Evolutionary conservation across 2,888 invertebrate species (phyloP), one percentile per base, ranked within the genome.

Genomic region (Hedychridium roseum): DNA sequence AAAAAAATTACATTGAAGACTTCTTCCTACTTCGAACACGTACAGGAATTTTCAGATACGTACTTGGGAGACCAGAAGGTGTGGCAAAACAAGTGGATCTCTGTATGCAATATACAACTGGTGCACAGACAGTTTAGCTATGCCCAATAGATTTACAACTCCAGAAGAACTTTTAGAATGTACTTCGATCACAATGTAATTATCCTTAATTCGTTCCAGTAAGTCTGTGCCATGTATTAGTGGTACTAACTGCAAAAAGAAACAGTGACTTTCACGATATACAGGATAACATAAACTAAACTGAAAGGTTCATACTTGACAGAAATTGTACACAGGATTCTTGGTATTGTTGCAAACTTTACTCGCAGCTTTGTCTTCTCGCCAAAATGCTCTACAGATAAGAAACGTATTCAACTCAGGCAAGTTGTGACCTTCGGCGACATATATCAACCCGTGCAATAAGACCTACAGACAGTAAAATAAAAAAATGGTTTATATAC

Each of bases 91-190:
- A 38, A 76, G 76, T 12, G 81, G 79, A 79, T 86, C 85, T 53
- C 83, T 79, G 61, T 83, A 86, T 1, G 85, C 83, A 37, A 86
- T 76, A 60, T 82, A 86, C 63, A 86, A 82, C 50, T 85, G 84
- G 73, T 87, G 85, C 32, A 86, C 67, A 2, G 85, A 79, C 36
- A 87, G 66, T 64, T 82, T 83, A 2, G 82, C 79, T 17, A 83
- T 71, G 14, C 85, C 85, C 36, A 85, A 63, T 3, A 83, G 62
- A 41, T 71, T 68, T 50, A 82, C 79, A 23, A 65, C 61, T 2
- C 69, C 60, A 3, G 74, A 53, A 4, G 55, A 66, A 12, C 58
- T 71, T 56, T 80, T 80, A 31, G 81, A 80, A 71, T 82, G 83
- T 45, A 86, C 73, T 65, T 86, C 85, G 11, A 85, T 68, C 9